Conservation (phyloP, 2,113 vertebrate species). For the Apeltes quadracus region DNA sequence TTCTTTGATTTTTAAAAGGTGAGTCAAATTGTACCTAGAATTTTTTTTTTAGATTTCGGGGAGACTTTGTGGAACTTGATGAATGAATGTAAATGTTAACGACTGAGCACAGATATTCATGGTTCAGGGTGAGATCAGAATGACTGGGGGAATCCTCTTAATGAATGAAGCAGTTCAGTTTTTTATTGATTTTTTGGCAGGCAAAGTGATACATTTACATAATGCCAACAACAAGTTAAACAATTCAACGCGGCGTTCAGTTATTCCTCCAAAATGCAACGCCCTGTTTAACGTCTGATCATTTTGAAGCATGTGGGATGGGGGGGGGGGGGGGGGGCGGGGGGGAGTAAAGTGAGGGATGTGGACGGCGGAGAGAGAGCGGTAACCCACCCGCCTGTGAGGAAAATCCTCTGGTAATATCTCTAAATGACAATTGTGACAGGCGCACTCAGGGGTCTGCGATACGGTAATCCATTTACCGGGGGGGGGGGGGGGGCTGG, state of each 20-base stretch:
- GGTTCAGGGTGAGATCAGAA: no score
- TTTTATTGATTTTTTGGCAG: not conserved
- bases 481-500: not conserved
- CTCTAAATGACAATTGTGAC: constrained; percentile 41
- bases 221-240: not conserved
- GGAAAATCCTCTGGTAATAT: constrained; percentile 32
- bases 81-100: not conserved
- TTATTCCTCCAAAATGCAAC: not conserved
- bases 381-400: constrained; percentile 21
- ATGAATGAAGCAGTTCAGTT: no score
- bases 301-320: not conserved
- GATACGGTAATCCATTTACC: constrained; percentile 60
- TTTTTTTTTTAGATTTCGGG: not conserved
- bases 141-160: no score
- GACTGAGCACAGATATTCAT: not conserved
- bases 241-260: not conserved
- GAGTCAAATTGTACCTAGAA: constrained; percentile 15
- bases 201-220: not conserved
- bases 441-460: constrained; percentile 29
- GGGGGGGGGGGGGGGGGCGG: not conserved
- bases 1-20: constrained; percentile 4
- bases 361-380: constrained; percentile 12
- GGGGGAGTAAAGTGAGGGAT: not conserved
- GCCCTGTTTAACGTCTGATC: not conserved
- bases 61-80: not conserved